Evolutionary conservation across 2,888 invertebrate species (phyloP), one percentile per base, ranked within the genome.

Genomic region (Sarcophaga caerulescens): DNA sequence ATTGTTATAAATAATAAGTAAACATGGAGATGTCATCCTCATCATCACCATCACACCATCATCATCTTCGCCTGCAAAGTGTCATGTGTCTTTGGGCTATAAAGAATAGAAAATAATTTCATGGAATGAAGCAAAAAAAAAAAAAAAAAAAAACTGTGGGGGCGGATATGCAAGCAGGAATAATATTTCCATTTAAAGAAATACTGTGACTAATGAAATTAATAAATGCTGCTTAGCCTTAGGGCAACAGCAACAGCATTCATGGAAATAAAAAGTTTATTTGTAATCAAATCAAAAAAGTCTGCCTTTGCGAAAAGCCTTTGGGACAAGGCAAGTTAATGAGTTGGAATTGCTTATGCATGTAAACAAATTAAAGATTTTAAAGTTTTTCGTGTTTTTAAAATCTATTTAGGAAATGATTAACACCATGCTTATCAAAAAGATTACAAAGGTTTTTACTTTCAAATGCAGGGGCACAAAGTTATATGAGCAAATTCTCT

Each of bases 51-150:
- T 47, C 45, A 21, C 47, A 4, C 25, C 45, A 21, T 60, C 35
- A 5, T 47, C 45, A 21, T 60, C 44, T 70, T 63, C 65, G 60
- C 25, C 59, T 35, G 65, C 65, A 25, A 77, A 65, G 35, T 71
- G 71, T 68, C 78, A 78, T 84, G 62, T 78, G 62, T 78, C 78
- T 62, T 73, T 45, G 57, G 74, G 73, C 81, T 45, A 35, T n/a
- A 21, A 59, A 74, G 69, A 57, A n/a, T 60, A 21, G 74, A 68
- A 52, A 63, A 71, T 71, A 35, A 77, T 60, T 74, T 63, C 14
- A 44, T 23, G 25, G 21, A 65, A 35, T 35, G 8, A 35, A 35
- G 10, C 8, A 6, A 1, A 35, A 35, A 35, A 35, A 35, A 8
- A 35, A 17, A 14, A 1, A 47, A 47, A 12, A 47, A 52, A 52